Evolutionary conservation across 2,797 vertebrate genomes (phyloP), one percentile per base, ranked within the genome.

Genomic region (Siniperca obscura): DNA sequence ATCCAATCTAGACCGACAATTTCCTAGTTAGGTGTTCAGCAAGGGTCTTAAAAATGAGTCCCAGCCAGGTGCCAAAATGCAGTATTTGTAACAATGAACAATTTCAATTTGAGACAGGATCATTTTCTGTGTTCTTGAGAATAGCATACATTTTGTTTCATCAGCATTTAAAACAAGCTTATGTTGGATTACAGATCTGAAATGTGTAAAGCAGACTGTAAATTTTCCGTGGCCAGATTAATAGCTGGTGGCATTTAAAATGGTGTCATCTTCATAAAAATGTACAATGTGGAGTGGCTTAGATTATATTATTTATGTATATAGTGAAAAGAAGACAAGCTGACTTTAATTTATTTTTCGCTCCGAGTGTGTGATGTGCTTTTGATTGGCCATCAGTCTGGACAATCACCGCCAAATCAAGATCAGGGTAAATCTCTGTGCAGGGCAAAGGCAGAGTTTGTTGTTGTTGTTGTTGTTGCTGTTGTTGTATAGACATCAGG

Each of bases 371-470:
- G 74, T 74, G 80, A 87, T 78, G 77, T 70, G 71, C 72, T 82
- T 91, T 86, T 88, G 88, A 91, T 85, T 89, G 81, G 68, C 79
- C 85, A 77, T 89, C 84, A 83, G 76, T 46, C 72, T 66, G 83
- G 82, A 67, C 44, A 17, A 87, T 88, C 85, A 87, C 75, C 82
- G 83, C 70, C 69, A 74, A 86, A 86, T 85, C 74, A 67, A 82
- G 75, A 83, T 81, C 30, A 56, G 64, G 74, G 57, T 70, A 74
- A 87, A 66, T 87, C 57, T 61, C 36, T 60, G 53, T 62, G 77
- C 27, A 8, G 76, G 76, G 74, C 50, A 50, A 48, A 59, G 52
- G 60, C 61, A 60, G 72, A 3, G 44, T 75, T 77, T 77, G 74
- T 85, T 64, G 19, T 55, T 75, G 56, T 74, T 27, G 27, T 27